Evolutionary conservation across 2,888 invertebrate genomes (phyloP), one percentile per base, ranked within the genome.

Genomic region (Dromius quadrimaculatus): DNA sequence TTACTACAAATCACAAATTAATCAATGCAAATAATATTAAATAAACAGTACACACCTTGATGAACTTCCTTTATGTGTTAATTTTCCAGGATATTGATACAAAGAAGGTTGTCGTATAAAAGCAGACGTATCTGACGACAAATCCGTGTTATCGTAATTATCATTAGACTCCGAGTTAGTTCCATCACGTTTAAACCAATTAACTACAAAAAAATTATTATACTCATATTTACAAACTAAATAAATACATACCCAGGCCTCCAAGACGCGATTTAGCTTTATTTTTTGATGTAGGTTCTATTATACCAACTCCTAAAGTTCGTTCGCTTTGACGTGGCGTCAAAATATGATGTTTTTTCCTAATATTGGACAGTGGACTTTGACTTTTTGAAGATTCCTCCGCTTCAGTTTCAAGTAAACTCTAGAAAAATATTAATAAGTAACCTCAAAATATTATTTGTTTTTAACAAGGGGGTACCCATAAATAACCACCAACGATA

Each of bases 271-370:
- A 80, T 74, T 80, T 82, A 0, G 85, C 82, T 79, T 88, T 89
- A 22, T 85, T 80, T 75, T 86, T 85, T n/a, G 83, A 78, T 4
- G 78, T 76, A 9, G 85, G 83, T 73, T 89, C 87, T 1, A 81
- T 87, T 77, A 79, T 87, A 77, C 86, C 86, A 77, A 79, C 87
- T 77, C 86, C 86, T 28, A 94, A 85, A 57, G 92, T 90, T 11
- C 91, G 86, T 78, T 94, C 94, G 38, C 94, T 94, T 75, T 93
- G 93, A n/a, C 93, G 84, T 41, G 94, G 93, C 0, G 94, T 94
- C 20, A 94, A 82, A 45, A 92, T 89, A 77, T 90, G 88, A 74
- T 90, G 88, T 61, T 92, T 90, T 62, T 92, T 89, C 3, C 92
- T 86, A 36, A 90, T 79, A 77, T 92, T 93, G 1, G 91, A 90